These are phyloP conservation scores for Pteropus alecto DNA, from an alignment of 2,113 vertebrate genomes.

Conservation along the genomic window DNA sequence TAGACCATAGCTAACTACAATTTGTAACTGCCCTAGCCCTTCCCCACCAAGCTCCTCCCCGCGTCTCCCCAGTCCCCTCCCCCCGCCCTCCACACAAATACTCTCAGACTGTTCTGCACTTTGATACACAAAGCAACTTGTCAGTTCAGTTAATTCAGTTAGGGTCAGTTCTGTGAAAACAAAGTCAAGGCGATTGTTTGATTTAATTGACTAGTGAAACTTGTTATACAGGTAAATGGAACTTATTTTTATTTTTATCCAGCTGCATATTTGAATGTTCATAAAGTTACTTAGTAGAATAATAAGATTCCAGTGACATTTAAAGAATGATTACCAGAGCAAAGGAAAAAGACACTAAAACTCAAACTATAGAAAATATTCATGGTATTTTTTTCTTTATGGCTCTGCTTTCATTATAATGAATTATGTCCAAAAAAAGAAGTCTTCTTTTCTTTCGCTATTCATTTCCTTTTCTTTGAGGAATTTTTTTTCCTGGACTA, in stretches of 20 bases:
- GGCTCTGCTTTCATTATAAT: constrained; percentile 20
- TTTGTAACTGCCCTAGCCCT: not conserved
- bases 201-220: constrained; percentile 73
- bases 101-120: not conserved
- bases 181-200: constrained; percentile 71
- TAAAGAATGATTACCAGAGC: constrained; percentile 58
- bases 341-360: constrained; percentile 40
- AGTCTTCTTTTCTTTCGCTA: constrained; percentile 10
- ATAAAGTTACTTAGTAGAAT: constrained; percentile 51
- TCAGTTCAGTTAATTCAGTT: constrained; percentile 69
- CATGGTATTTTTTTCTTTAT: constrained; percentile 29
- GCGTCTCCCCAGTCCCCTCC: fast-evolving
- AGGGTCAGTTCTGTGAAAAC: constrained; percentile 72
- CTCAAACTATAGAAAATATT: constrained; percentile 28
- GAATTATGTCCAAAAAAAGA: not conserved
- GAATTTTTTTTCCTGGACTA: not conserved
- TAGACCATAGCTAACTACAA: not conserved
- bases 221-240: constrained; percentile 68
- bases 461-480: constrained; percentile 27
- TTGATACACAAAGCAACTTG: constrained; percentile 65
- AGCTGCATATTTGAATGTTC: constrained; percentile 65
- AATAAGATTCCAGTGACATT: constrained; percentile 64
- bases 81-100: not conserved
- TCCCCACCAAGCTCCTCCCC: not conserved
- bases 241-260: constrained; percentile 52